Evolutionary conservation across 30 jellyfish, hydroid and myxozoan species (phyloP), one percentile per base, ranked within the genome.

Genomic region (Aurelia sp.): DNA sequence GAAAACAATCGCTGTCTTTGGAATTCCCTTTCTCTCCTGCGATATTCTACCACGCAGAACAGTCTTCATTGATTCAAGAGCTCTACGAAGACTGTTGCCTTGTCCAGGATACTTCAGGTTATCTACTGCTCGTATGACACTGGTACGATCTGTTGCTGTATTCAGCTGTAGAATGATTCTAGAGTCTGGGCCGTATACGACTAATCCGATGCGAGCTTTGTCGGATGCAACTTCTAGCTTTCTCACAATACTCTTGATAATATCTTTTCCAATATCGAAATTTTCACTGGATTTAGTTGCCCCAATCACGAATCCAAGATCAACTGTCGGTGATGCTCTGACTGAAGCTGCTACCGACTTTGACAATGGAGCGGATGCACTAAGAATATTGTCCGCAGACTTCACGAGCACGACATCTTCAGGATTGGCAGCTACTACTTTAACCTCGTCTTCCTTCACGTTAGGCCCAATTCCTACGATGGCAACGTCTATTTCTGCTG

Each of bases 1-100:
- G 31, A 87, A 76, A 3, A 77, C 59, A 4, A 72, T 20, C 8
- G 67, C 78, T 17, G 85, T 67, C 68, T 78, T 66, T 16, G 90
- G 90, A 5, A 76, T 63, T 4, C 88, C 88, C 57, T 40, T 60
- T 38, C 96, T 65, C 60, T 72, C 78, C 16, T 53, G 91, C 20
- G 62, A 31, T 15, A 16, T 35, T 17, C 69, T 55, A 57, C 31
- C 72, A 9, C n/a, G 38, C 22, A 76, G 38, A 40, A 9, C 60
- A 8, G 55, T 20, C 35, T 76, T 50, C 9, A 78, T 62, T 62
- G 78, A 59, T n/a, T 67, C 80, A 5, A 87, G 35, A 33, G 96
- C 96, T 13, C 52, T 78, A 18, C 77, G 22, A 17, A 87, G 51
- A 60, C 64, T 21, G 66, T 27, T 24, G 44, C 90, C 90, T 51